Evolutionary conservation across 2,888 invertebrate species (phyloP).

Genomic region (Sesia bembeciformis): DNA sequence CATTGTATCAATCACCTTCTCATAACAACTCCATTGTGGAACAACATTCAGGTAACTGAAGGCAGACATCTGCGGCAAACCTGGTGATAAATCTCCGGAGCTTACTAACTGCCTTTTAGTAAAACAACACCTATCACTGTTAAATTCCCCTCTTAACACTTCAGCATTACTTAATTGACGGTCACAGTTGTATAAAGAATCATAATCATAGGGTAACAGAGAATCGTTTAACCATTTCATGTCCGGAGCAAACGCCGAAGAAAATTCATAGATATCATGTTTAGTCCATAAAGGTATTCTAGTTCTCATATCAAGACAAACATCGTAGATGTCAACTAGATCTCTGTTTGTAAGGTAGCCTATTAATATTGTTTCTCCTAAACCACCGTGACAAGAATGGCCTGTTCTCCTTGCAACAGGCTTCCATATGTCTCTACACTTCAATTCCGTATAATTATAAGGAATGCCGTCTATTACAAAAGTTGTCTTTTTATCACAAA

Average conservation of each 20-base stretch:
- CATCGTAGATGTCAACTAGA: constrained; percentile 24
- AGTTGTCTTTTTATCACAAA: constrained; percentile 20
- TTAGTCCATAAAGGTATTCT: constrained; percentile 25
- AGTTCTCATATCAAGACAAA: constrained; percentile 26
- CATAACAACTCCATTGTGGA: constrained; percentile 35
- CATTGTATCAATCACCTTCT: too few species aligned
- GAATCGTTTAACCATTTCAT: constrained; percentile 17
- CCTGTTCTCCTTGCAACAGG: constrained; percentile 14
- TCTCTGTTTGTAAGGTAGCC: constrained; percentile 15
- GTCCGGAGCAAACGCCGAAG: constrained; percentile 10
- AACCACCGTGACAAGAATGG: constrained; percentile 13
- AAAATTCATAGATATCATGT: constrained; percentile 15
- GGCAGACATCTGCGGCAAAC: constrained; percentile 27
- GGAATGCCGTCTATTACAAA: constrained; percentile 16
- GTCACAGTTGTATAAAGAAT: constrained; percentile 25
- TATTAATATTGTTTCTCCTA: constrained; percentile 23
- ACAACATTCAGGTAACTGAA: constrained; percentile 34
- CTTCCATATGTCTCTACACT: constrained; percentile 21
- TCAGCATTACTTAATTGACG: constrained; percentile 15
- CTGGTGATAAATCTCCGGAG: constrained; percentile 30
- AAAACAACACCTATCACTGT: constrained; percentile 30
- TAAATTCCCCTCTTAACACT: constrained; percentile 9
- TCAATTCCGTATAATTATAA: constrained; percentile 24
- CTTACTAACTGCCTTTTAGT: constrained; percentile 32
- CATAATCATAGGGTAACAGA: constrained; percentile 16